phyloP scores from a whole-genome alignment of 2,888 invertebrate species.

The Mystacides longicornis region DNA sequence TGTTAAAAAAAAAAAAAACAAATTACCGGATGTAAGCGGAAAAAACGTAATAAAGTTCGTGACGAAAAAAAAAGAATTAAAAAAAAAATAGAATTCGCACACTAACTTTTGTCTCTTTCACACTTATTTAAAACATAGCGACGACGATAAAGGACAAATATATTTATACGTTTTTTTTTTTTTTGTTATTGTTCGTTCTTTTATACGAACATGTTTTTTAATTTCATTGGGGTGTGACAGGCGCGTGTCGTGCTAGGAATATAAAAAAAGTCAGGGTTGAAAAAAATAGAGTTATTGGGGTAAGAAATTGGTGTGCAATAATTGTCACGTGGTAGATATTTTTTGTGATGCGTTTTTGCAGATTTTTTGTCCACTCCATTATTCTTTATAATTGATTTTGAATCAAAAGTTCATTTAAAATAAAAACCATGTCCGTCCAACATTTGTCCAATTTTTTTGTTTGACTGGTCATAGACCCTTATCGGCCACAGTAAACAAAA shows the following conservation, averaged over 20 bases:
- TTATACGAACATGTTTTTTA: too few species aligned
- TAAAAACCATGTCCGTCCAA: too few species aligned
- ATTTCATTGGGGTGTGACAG: background rate
- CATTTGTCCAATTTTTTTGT: too few species aligned
- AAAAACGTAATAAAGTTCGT: background rate
- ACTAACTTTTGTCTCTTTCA: background rate
- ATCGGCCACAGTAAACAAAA: too few species aligned
- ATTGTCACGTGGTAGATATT: background rate
- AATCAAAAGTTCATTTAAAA: too few species aligned
- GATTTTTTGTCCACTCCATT: too few species aligned
- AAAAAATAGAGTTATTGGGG: background rate
- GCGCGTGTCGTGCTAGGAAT: background rate
- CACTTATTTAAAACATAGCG: background rate
- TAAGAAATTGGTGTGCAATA: background rate
- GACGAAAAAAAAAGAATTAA: too few species aligned
- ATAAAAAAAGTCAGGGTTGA: background rate
- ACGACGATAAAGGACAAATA: background rate
- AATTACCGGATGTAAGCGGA: background rate
- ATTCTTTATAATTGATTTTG: too few species aligned
- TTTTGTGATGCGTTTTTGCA: too few species aligned
- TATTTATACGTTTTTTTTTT: background rate
- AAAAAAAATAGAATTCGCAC: background rate
- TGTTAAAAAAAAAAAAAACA: background rate
- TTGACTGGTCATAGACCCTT: too few species aligned
- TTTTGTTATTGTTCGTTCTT: too few species aligned